A percentile compares a stretch with the other conserved stretches of the same genome.
Conservation (phyloP, 2,888 invertebrate genomes). For the Lissonota sp. region DNA sequence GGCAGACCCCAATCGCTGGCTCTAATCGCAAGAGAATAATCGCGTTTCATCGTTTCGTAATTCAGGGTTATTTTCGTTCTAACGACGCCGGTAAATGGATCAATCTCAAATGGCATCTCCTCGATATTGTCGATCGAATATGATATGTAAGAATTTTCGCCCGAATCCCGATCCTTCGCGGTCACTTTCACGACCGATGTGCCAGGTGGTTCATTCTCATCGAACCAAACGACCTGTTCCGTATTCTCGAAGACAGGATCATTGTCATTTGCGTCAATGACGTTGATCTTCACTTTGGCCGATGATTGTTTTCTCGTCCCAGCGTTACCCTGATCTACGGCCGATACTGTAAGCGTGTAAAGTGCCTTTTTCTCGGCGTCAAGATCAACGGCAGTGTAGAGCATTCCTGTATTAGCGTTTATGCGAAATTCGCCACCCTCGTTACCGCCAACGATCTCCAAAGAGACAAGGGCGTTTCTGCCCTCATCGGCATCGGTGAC, state of each 20-base stretch:
- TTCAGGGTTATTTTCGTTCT: slow-evolving; percentile 93
- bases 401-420: slow-evolving; percentile 94
- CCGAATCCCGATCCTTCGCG: slow-evolving; percentile 95
- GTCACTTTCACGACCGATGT: slow-evolving; percentile 92
- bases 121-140: slow-evolving; percentile 96
- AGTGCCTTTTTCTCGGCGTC: slow-evolving; percentile 94
- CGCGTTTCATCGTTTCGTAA: slow-evolving; percentile 95
- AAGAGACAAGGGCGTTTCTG: slow-evolving; percentile 92
- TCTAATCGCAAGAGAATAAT: slow-evolving; percentile 92
- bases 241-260: slow-evolving; percentile 93
- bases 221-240: slow-evolving; percentile 89
- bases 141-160: slow-evolving; percentile 97
- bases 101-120: slow-evolving; percentile 97
- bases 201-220: slow-evolving; percentile 95
- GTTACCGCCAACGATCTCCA: slow-evolving; percentile 96
- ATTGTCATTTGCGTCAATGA: slow-evolving; percentile 97
- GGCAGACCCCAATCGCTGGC: slow-evolving; percentile 98
- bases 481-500: slow-evolving; percentile 94
- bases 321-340: slow-evolving; percentile 94
- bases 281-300: slow-evolving; percentile 94
- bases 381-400: slow-evolving; percentile 92
- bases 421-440: slow-evolving; percentile 94
- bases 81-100: slow-evolving; percentile 96
- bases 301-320: slow-evolving; percentile 94
- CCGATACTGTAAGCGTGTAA: slow-evolving; percentile 95